phyloP scores from a whole-genome alignment of 2,888 invertebrate species.

The Agrenia bidenticulata region DNA sequence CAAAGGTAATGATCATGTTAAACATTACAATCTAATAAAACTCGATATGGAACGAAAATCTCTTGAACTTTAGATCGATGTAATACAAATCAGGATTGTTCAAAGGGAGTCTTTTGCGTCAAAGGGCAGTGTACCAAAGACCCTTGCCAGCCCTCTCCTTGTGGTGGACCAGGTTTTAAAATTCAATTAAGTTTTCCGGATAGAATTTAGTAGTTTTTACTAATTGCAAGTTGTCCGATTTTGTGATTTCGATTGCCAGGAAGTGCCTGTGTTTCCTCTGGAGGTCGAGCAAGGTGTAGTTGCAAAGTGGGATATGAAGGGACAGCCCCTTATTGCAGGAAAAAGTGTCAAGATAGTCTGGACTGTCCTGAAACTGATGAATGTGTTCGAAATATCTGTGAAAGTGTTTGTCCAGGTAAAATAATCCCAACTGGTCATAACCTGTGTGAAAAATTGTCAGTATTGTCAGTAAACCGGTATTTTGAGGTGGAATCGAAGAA shows the following conservation, averaged over 20 bases:
- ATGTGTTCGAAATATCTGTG: slow-evolving; percentile 29
- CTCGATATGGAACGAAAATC: too few relatives aligned
- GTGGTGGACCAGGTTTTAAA: slow-evolving; percentile 33
- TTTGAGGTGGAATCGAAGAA: too few relatives aligned
- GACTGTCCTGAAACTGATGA: slow-evolving; percentile 33
- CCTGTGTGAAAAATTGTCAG: too few relatives aligned
- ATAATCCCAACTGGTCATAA: slow-evolving; percentile 1
- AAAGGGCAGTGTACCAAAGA: slow-evolving; percentile 37
- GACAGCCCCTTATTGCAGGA: slow-evolving; percentile 35
- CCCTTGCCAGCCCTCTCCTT: slow-evolving; percentile 36
- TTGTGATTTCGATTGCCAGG: slow-evolving; percentile 20
- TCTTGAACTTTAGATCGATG: slow-evolving; percentile 27
- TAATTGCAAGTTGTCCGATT: background rate
- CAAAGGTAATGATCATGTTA: slow-evolving; percentile 25
- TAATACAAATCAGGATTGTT: slow-evolving; percentile 34
- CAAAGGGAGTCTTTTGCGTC: slow-evolving; percentile 35
- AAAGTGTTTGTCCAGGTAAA: slow-evolving; percentile 38
- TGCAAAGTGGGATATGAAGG: slow-evolving; percentile 33
- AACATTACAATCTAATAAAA: too few relatives aligned
- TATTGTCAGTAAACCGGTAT: too few relatives aligned
- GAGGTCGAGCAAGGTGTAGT: slow-evolving; percentile 32
- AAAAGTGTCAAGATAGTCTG: slow-evolving; percentile 23
- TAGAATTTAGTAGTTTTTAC: background rate
- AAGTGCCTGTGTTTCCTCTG: slow-evolving; percentile 22
- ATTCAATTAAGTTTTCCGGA: background rate